Evolutionary conservation across 2,888 invertebrate genomes (phyloP), one percentile per base, ranked within the genome.

Genomic region (Mythimna lalbum): DNA sequence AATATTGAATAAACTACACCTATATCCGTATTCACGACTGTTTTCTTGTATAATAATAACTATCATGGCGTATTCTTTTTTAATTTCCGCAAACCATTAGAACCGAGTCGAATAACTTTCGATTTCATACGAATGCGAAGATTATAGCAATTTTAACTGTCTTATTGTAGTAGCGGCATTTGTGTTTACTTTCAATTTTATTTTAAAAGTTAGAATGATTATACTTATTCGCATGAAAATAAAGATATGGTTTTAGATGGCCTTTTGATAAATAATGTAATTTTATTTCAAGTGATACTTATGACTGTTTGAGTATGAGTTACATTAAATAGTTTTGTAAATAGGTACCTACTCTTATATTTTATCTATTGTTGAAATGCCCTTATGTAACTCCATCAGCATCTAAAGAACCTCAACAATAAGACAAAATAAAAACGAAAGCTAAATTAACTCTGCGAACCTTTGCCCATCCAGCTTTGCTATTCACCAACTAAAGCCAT

Each of bases 181-280:
- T 72, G 61, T 81, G 69, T 77, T 78, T 66, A 76, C 87, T 87
- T 84, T 85, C 83, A 27, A 70, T 82, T 80, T 74, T 53, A 55
- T 63, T 68, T 60, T 17, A 31, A 17, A 19, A 5, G 43, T 19
- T 43, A 5, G 17, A 43, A 43, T 17, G 14, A 43, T 43, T 1
- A 43, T 19, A 43, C 17, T 17, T 17, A 43, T 43, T 43, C 5
- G 1, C 19, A 19, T 43, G 17, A 17, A 43, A 43, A 43, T 43
- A 43, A 43, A 43, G 4, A 43, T 17, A 17, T 43, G 6, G 39
- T 3, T 4, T 39, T 14, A 14, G 1, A 43, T 5, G 0, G 5
- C 43, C 5, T 43, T 39, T 17, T 43, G 17, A 17, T 1, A 17
- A 17, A 17, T 4, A 43, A 17, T 43, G 43, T 43, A 17, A 43